phyloP scores from a whole-genome alignment of 2,797 vertebrate species.

The Corythornis leucogaster region DNA sequence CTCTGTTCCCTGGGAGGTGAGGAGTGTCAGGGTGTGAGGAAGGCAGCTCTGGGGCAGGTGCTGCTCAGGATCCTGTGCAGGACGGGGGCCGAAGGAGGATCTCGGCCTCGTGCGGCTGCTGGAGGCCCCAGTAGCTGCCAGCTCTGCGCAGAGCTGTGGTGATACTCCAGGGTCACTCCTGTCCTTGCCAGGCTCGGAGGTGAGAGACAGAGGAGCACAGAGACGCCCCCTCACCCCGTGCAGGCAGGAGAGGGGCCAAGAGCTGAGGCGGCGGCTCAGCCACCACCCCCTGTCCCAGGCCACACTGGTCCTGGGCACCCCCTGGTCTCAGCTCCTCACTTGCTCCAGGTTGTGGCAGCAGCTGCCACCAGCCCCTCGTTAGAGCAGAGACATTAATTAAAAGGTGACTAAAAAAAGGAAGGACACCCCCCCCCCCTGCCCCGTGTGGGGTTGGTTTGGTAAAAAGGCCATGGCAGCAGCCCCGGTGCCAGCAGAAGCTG shows the following conservation, averaged over 20 bases:
- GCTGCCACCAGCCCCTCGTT: not conserved
- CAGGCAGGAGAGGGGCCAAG: rapidly evolving
- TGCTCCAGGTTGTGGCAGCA: not conserved
- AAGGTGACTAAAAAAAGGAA: slow-evolving; percentile 34
- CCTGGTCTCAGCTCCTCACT: not conserved
- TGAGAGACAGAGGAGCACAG: not conserved
- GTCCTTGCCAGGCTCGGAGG: not conserved
- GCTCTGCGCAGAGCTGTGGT: not conserved
- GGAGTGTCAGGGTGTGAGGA: not conserved
- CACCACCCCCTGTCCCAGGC: rapidly evolving
- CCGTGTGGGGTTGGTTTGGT: not conserved
- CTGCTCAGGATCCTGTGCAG: rapidly evolving
- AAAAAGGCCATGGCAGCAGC: not conserved
- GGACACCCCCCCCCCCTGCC: not conserved
- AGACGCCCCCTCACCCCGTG: not conserved
- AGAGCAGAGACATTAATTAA: slow-evolving; percentile 39
- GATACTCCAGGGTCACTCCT: not conserved
- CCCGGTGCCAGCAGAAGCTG: not conserved
- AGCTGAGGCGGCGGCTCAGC: not conserved
- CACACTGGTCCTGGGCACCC: no score
- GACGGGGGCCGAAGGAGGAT: no score
- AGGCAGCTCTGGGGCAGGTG: rapidly evolving
- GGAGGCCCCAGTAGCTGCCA: not conserved
- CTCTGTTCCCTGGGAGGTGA: not conserved
- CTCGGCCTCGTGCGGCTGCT: rapidly evolving